phyloP scores from a whole-genome alignment of 2,888 invertebrate genomes.

The Gymnocheta viridis region DNA sequence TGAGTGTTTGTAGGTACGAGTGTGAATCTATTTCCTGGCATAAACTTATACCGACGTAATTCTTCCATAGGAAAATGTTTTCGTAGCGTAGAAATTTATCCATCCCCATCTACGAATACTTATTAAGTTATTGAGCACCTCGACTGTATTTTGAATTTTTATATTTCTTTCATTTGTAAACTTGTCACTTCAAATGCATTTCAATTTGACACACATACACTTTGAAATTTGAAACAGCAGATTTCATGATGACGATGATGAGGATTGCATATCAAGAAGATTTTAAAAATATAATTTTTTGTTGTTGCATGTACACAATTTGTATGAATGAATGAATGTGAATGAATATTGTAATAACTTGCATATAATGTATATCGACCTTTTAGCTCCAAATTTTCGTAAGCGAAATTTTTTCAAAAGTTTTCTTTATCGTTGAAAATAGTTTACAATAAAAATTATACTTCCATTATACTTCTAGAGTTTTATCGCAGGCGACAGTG shows the following conservation, averaged over 20 bases:
- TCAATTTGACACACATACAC: slow-evolving; percentile 28
- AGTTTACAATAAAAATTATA: too few relatives aligned
- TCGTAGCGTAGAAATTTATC: too few relatives aligned
- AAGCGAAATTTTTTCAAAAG: not conserved
- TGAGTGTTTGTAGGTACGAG: too few relatives aligned
- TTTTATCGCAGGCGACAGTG: too few relatives aligned
- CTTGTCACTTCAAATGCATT: slow-evolving; percentile 45
- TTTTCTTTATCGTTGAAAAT: too few relatives aligned
- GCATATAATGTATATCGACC: not conserved
- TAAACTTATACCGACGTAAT: too few relatives aligned
- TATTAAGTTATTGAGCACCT: not conserved
- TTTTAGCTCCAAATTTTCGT: not conserved
- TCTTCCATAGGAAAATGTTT: too few relatives aligned
- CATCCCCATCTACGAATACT: not conserved
- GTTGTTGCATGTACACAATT: not conserved
- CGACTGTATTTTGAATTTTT: not conserved
- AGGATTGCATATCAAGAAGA: slow-evolving; percentile 16
- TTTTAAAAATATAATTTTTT: not conserved
- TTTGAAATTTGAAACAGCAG: not conserved
- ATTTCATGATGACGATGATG: slow-evolving; percentile 13
- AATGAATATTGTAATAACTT: not conserved
- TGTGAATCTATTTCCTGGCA: too few relatives aligned
- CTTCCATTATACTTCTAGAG: too few relatives aligned
- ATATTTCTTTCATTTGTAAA: slow-evolving; percentile 24
- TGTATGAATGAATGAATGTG: too few relatives aligned